These are phyloP conservation scores for Notamacropus eugenii DNA, from an alignment of 2,797 vertebrate genomes.

Conservation along the genomic window DNA sequence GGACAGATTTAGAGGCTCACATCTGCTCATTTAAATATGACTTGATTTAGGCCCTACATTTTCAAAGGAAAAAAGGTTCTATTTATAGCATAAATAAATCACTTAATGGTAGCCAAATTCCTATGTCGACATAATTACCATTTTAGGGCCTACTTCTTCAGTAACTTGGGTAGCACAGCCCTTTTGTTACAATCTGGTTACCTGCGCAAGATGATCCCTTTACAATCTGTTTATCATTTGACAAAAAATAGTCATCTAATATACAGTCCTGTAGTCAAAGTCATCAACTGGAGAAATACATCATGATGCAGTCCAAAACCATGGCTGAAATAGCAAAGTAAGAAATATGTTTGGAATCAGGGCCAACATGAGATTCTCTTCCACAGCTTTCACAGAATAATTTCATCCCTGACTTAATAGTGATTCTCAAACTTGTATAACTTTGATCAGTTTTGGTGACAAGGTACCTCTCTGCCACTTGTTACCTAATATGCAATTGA, in stretches of 20 bases:
- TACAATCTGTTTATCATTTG: constrained; percentile 4
- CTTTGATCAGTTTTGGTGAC: accelerated
- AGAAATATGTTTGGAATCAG: constrained; percentile 1
- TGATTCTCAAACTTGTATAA: neutral
- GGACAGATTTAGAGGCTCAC: neutral
- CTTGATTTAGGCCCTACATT: neutral
- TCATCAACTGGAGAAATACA: neutral
- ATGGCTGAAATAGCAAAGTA: neutral
- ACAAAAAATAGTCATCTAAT: neutral
- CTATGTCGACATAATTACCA: neutral
- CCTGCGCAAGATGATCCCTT: neutral
- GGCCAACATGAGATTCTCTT: neutral
- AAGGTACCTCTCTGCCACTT: neutral
- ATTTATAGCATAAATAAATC: neutral
- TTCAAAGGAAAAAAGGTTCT: constrained; percentile 9
- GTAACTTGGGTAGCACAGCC: neutral
- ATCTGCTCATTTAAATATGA: neutral
- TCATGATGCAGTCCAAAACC: neutral
- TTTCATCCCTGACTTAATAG: neutral
- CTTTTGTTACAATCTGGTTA: constrained; percentile 5
- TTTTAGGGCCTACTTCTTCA: neutral
- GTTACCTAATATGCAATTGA: neutral
- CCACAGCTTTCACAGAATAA: neutral
- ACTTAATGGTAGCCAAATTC: neutral
- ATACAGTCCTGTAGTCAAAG: neutral